These are phyloP conservation scores for Acleris cristana DNA, from an alignment of 2,888 invertebrate species.

Conservation along the genomic window DNA sequence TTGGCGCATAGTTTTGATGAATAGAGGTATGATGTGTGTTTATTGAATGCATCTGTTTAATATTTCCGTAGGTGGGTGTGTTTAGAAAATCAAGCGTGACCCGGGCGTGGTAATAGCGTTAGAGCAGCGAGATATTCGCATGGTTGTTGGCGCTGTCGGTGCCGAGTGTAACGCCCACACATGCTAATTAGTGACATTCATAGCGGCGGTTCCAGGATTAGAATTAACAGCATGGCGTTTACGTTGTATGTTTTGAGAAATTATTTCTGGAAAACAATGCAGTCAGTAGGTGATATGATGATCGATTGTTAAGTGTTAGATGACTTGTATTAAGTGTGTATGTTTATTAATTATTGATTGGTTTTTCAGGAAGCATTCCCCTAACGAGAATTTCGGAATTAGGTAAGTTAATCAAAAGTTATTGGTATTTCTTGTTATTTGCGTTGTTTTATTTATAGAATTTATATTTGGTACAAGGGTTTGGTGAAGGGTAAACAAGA, in stretches of 20 bases:
- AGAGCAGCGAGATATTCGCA: conserved; percentile 42
- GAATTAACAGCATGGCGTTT: conserved; percentile 24
- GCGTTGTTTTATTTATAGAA: too few species aligned
- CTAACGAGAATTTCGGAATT: conserved; percentile 84
- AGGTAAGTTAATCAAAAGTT: conserved; percentile 61
- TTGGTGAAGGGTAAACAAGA: not conserved
- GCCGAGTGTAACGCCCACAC: conserved; percentile 4
- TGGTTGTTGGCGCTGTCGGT: conserved; percentile 22
- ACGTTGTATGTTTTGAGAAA: not conserved
- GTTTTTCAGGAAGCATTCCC: conserved; percentile 80
- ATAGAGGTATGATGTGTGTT: conserved; percentile 59
- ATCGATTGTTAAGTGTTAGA: conserved; percentile 27
- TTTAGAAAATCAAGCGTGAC: conserved; percentile 20
- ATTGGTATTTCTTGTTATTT: too few species aligned
- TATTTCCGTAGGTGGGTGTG: conserved; percentile 38
- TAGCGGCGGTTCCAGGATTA: conserved; percentile 19
- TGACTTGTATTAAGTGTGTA: not conserved
- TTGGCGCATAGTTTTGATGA: conserved; percentile 46
- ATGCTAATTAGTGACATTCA: conserved; percentile 23
- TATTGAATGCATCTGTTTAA: conserved; percentile 49
- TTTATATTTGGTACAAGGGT: too few species aligned
- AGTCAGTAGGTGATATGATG: conserved; percentile 1
- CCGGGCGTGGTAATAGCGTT: conserved; percentile 17
- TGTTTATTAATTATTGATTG: conserved; percentile 30
- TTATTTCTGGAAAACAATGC: not conserved